Conservation (phyloP, 2,888 invertebrate genomes). For the Crematogaster levior region DNA sequence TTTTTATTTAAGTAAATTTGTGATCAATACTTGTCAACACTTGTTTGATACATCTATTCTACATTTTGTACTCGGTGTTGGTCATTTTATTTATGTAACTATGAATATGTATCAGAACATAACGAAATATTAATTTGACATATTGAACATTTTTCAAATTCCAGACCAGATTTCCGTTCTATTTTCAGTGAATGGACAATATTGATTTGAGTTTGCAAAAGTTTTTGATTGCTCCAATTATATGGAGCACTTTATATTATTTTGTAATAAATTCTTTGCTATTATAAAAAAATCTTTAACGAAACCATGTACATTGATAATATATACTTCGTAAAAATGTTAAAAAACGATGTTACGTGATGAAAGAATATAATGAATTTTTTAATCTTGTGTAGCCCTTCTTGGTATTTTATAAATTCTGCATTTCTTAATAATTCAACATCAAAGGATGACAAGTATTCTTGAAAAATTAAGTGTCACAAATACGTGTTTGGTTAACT, state of each 20-base stretch:
- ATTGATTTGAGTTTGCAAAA: constrained; percentile 54
- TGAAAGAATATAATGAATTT: constrained; percentile 51
- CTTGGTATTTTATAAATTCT: constrained; percentile 32
- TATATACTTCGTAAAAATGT: constrained; percentile 46
- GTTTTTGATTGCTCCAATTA: constrained; percentile 39
- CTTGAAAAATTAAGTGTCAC: background rate
- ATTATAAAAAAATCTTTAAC: constrained; percentile 74
- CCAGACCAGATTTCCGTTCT: constrained; percentile 29
- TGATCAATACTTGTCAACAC: constrained; percentile 7
- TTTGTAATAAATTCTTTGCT: constrained; percentile 66
- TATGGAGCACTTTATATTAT: constrained; percentile 59
- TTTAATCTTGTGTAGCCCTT: constrained; percentile 55
- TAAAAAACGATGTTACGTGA: constrained; percentile 44
- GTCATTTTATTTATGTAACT: constrained; percentile 66
- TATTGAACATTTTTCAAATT: constrained; percentile 37
- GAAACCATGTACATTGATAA: constrained; percentile 59
- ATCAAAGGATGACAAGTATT: background rate
- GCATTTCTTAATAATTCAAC: constrained; percentile 3
- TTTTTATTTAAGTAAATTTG: constrained; percentile 45
- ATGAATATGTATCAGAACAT: constrained; percentile 39
- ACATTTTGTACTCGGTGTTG: constrained; percentile 51
- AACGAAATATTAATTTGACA: constrained; percentile 20
- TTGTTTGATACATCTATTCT: constrained; percentile 48
- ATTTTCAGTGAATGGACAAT: constrained; percentile 50
- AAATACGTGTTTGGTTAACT: constrained; percentile 37